phyloP scores from a whole-genome alignment of 2,888 invertebrate genomes.

The Pollenia amentaria region DNA sequence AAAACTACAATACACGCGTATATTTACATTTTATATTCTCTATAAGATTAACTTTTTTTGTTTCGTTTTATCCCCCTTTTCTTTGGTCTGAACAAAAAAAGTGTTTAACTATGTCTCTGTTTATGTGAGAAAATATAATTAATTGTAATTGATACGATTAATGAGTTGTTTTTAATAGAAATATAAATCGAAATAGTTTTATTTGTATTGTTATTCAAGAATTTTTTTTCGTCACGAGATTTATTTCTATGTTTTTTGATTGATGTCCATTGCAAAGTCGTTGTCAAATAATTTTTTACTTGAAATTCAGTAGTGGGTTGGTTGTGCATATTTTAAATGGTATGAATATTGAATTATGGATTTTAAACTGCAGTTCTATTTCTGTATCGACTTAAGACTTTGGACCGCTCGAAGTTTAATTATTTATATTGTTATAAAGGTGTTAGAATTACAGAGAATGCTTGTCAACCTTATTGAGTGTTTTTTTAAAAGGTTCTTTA shows the following conservation, averaged over 20 bases:
- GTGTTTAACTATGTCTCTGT: constrained; percentile 22
- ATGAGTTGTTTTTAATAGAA: constrained; percentile 33
- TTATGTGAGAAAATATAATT: constrained; percentile 63
- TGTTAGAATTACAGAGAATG: no score
- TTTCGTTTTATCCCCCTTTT: constrained; percentile 6
- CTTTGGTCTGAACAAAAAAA: constrained; percentile 12
- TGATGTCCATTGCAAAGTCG: constrained; percentile 26
- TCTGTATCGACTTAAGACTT: no score
- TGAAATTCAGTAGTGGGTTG: background rate
- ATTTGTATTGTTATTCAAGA: background rate
- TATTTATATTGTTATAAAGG: no score
- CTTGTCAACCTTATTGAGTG: no score
- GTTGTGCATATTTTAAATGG: background rate
- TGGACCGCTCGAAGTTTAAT: no score
- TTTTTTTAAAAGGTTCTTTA: no score
- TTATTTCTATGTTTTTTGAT: constrained; percentile 37
- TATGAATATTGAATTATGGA: background rate
- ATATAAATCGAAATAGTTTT: constrained; percentile 10
- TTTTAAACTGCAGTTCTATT: no score
- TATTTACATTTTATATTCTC: background rate
- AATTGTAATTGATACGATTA: constrained; percentile 70
- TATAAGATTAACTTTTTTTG: constrained; percentile 32
- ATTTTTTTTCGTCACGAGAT: constrained; percentile 20
- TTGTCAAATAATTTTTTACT: background rate
- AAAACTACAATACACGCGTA: constrained; percentile 29